phyloP scores from a whole-genome alignment of 2,888 invertebrate species.

The Dromius quadrimaculatus region DNA sequence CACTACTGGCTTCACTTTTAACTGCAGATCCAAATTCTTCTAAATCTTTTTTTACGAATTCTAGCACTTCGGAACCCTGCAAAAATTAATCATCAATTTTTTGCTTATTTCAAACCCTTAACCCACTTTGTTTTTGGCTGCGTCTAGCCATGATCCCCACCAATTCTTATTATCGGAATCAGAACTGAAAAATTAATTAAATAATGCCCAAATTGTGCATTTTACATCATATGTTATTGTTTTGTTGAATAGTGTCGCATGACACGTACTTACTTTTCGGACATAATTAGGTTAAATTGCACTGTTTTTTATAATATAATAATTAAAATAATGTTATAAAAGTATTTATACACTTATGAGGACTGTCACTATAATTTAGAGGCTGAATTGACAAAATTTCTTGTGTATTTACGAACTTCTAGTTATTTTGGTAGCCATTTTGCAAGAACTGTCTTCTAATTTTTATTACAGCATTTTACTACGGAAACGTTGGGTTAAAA shows the following conservation, averaged over 20 bases:
- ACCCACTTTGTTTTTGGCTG: slow-evolving; percentile 65
- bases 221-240: slow-evolving; percentile 46
- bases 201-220: slow-evolving; percentile 30
- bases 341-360: slow-evolving; percentile 7
- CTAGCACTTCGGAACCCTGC: slow-evolving; percentile 80
- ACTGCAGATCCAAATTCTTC: slow-evolving; percentile 81
- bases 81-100: slow-evolving; percentile 57
- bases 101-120: not conserved
- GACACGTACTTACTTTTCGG: slow-evolving; percentile 57
- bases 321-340: slow-evolving; percentile 30
- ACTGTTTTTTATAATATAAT: slow-evolving; percentile 42
- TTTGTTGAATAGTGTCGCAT: slow-evolving; percentile 47
- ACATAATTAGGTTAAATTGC: slow-evolving; percentile 54
- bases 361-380: slow-evolving; percentile 43
- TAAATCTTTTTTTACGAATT: slow-evolving; percentile 82
- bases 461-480: slow-evolving; percentile 25
- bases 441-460: slow-evolving; percentile 33
- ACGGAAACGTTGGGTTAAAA: slow-evolving; percentile 40
- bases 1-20: slow-evolving; percentile 77
- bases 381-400: slow-evolving; percentile 31
- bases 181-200: slow-evolving; percentile 56
- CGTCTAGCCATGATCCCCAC: slow-evolving; percentile 66
- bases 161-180: slow-evolving; percentile 61
- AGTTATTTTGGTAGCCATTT: slow-evolving; percentile 51
- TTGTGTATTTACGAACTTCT: slow-evolving; percentile 41